Percentiles rank a stretch among this genome's conserved stretches.
Evolutionary conservation across 2,888 invertebrate genomes (phyloP).

Genomic region (Eretmocerus hayati): DNA sequence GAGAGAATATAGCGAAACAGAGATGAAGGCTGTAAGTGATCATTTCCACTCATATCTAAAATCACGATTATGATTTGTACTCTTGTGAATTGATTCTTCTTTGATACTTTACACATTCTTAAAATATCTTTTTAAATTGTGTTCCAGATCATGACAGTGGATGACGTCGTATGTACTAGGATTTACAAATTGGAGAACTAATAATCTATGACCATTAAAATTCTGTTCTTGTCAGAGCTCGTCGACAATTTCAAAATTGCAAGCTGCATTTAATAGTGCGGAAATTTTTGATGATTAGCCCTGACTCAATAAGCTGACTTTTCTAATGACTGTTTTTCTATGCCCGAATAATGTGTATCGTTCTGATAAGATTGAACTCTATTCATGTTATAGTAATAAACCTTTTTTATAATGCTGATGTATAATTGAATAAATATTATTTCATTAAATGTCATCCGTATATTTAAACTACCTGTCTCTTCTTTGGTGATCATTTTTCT

Average conservation of each 20-base stretch:
- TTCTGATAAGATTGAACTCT: background rate
- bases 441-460: too few relatives aligned
- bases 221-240: too few relatives aligned
- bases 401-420: too few relatives aligned
- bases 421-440: background rate
- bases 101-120: background rate
- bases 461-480: too few relatives aligned
- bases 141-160: constrained; percentile 64
- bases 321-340: background rate
- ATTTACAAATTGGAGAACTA: constrained; percentile 62
- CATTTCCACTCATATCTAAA: too few relatives aligned
- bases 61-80: background rate
- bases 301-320: background rate
- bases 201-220: too few relatives aligned
- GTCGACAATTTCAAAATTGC: too few relatives aligned
- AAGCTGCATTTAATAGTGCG: too few relatives aligned
- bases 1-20: constrained; percentile 68
- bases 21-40: constrained; percentile 65
- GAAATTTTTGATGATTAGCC: too few relatives aligned
- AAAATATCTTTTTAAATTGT: background rate
- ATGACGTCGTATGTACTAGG: constrained; percentile 66
- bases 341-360: background rate
- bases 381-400: background rate
- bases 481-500: too few relatives aligned
- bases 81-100: background rate